Evolutionary conservation across 2,113 vertebrate genomes (phyloP), one percentile per base, ranked within the genome.

Genomic region (Ceuthmochares aereus): DNA sequence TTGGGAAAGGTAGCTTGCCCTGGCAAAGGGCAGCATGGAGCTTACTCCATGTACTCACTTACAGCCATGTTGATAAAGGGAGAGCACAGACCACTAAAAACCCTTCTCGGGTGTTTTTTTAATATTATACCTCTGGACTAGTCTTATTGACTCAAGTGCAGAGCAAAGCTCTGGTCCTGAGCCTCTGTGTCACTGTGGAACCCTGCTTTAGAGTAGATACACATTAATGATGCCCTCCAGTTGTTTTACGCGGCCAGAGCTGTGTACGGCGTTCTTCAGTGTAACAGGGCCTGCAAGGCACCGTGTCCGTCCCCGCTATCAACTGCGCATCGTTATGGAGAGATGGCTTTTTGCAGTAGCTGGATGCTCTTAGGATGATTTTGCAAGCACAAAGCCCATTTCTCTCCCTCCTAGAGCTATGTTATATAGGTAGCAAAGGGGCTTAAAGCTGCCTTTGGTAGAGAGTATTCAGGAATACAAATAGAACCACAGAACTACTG

Each of bases 391-490:
- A 81, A 64, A 94, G 15, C 6, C 43, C 42, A 3, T 42, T 84
- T 72, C 42, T 67, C 21, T 72, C 10, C 70, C 55, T 70, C 63
- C 23, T 36, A 29, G 1, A 59, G 43, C 58, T 78, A 54, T 34
- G 91, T 76, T 45, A 14, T 72, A 18, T 59, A 51, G 54, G 54
- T 77, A 37, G 43, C 25, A 69, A 87, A 86, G 45, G 27, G 42
- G 10, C 32, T 23, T 58, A 62, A 70, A 85, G 51, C 67, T 80
- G 74, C 70, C 59, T 66, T 74, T 59, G 42, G 37, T 73, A 82
- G 87, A 51, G 87, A 79, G 59, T 67, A 90, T 92, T 84, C 52
- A 56, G 63, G 63, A 77, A 62, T 68, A 89, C 62, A 74, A 11
- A 83, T 30, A 83, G 68, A 66, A 63, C 49, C 34, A 52, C 42